These are phyloP conservation scores for Epistrophe eligans DNA, from an alignment of 2,888 invertebrate genomes.

Conservation along the genomic window DNA sequence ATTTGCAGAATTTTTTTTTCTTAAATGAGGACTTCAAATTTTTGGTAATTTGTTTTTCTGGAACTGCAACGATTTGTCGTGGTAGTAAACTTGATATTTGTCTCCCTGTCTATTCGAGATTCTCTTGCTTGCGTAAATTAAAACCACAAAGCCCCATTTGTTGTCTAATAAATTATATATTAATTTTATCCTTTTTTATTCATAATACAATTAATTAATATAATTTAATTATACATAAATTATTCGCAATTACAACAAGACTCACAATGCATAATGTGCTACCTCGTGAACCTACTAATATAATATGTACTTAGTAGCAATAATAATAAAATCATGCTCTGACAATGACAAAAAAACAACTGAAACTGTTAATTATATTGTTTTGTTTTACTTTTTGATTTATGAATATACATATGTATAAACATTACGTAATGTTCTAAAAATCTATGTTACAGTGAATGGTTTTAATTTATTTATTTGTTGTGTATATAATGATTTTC, in stretches of 20 bases:
- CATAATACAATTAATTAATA: slow-evolving; percentile 57
- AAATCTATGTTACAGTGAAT: slow-evolving; percentile 62
- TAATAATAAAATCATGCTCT: slow-evolving; percentile 58
- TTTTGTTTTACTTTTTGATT: slow-evolving; percentile 44
- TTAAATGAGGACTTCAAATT: too few species aligned
- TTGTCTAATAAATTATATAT: slow-evolving; percentile 70
- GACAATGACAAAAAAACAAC: slow-evolving; percentile 58
- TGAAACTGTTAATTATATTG: slow-evolving; percentile 41
- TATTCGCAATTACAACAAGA: slow-evolving; percentile 49
- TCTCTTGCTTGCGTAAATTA: background rate
- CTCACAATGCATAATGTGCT: slow-evolving; percentile 14
- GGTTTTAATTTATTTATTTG: slow-evolving; percentile 13
- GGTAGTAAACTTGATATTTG: too few species aligned
- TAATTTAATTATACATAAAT: slow-evolving; percentile 46
- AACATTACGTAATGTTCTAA: slow-evolving; percentile 59
- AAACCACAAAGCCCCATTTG: background rate
- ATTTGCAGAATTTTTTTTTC: too few species aligned
- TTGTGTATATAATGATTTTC: slow-evolving; percentile 70
- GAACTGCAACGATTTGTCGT: too few species aligned
- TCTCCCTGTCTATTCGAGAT: too few species aligned
- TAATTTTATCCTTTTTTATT: slow-evolving; percentile 46
- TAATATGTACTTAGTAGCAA: slow-evolving; percentile 45
- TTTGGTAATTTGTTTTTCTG: too few species aligned
- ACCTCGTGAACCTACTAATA: slow-evolving; percentile 44
- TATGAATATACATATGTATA: slow-evolving; percentile 39